These are phyloP conservation scores for Tauraco erythrolophus DNA, from an alignment of 2,113 vertebrate species.

Conservation along the genomic window DNA sequence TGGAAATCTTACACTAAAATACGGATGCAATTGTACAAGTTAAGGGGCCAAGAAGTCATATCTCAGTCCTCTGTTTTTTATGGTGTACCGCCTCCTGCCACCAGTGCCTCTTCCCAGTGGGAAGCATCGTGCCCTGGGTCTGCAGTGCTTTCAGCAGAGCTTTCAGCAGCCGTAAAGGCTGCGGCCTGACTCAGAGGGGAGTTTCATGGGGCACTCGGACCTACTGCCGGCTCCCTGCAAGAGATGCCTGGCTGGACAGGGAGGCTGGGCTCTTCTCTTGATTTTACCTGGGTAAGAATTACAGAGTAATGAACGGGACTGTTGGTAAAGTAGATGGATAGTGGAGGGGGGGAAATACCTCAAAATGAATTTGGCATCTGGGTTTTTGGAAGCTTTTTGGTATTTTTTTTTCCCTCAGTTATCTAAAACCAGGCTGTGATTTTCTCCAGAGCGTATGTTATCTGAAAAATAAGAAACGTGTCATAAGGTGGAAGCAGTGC, in stretches of 20 bases:
- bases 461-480: neutral
- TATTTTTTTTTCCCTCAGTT: neutral
- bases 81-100: neutral
- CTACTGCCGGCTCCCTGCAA: neutral
- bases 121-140: neutral
- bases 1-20: neutral
- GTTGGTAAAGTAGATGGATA: neutral
- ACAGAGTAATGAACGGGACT: neutral
- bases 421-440: neutral
- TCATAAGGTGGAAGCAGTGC: neutral
- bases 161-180: neutral
- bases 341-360: neutral
- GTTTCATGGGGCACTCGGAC: neutral
- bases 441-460: neutral
- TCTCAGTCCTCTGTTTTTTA: neutral
- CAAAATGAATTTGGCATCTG: neutral
- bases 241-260: neutral
- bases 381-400: neutral
- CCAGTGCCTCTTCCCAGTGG: neutral
- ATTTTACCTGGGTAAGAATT: neutral
- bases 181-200: rapidly evolving
- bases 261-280: neutral
- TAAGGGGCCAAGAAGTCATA: neutral
- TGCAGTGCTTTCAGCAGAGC: neutral
- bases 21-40: neutral